Evolutionary conservation across 2,888 invertebrate species (phyloP).

Genomic region (Scelioninae gen. 1): DNA sequence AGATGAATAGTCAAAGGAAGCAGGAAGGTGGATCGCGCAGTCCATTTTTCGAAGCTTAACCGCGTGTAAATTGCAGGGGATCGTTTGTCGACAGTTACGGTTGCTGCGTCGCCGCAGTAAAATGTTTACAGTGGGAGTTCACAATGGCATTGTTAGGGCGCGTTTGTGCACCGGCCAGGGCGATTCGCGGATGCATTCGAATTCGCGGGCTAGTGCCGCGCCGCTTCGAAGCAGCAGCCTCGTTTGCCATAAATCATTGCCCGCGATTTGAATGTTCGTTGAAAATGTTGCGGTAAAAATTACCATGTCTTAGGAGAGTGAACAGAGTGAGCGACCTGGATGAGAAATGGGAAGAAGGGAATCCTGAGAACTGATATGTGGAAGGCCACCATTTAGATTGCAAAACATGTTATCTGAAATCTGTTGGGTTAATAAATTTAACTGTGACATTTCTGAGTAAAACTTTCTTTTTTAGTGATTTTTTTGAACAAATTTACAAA

Average conservation of each 20-base stretch:
- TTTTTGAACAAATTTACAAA: too few relatives aligned
- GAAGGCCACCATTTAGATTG: too few relatives aligned
- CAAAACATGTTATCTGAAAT: too few relatives aligned
- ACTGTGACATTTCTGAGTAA: too few relatives aligned
- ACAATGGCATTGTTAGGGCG: slow-evolving; percentile 59
- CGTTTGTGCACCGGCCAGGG: slow-evolving; percentile 39
- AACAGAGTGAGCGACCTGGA: slow-evolving; percentile 19
- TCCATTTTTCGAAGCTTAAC: slow-evolving; percentile 67
- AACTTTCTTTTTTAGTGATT: too few relatives aligned
- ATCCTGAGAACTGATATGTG: neutral
- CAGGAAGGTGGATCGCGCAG: slow-evolving; percentile 62
- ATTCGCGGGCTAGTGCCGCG: slow-evolving; percentile 49
- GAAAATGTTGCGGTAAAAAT: slow-evolving; percentile 34
- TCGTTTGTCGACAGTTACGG: slow-evolving; percentile 69
- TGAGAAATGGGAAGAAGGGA: neutral
- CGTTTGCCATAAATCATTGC: slow-evolving; percentile 55
- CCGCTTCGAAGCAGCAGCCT: slow-evolving; percentile 1
- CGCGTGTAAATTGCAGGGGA: slow-evolving; percentile 67
- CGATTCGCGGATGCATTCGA: slow-evolving; percentile 47
- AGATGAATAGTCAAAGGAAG: slow-evolving; percentile 67
- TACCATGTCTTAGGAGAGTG: slow-evolving; percentile 8
- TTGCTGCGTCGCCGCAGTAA: slow-evolving; percentile 63
- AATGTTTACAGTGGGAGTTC: slow-evolving; percentile 57
- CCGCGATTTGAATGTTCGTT: slow-evolving; percentile 46
- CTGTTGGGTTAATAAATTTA: too few relatives aligned